Evolutionary conservation across 2,888 invertebrate genomes (phyloP), one percentile per base, ranked within the genome.

Genomic region (Nipponacmea schrenckii): DNA sequence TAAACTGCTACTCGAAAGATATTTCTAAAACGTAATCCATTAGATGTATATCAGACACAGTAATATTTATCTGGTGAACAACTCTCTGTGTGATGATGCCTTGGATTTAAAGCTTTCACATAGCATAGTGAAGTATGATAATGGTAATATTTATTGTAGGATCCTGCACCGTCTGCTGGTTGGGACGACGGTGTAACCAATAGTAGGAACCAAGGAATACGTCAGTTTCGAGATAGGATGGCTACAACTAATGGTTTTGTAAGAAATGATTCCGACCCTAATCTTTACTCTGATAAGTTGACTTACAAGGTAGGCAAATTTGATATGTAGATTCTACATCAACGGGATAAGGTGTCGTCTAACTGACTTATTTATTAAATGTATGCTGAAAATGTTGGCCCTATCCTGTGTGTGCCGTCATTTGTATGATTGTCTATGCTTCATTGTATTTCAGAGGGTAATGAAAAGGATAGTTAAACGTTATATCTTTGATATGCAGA

Each of bases 401-500:
- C 12, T 48, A 48, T 48, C 50, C 17, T 48, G 14, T n/a, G 12
- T n/a, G 12, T n/a, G 50, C 45, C 26, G 39, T 17, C 17, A n/a
- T 62, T 12, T 44, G 39, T 56, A 62, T 68, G 46, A 39, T 17
- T 68, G 68, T 68, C 20, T 62, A 48, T 48, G 17, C 17, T 48
- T 15, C 5, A 26, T 39, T 39, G 8, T 39, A 48, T 79, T 79
- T 17, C 81, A 84, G 84, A 74, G 83, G 63, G 85, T 85, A 8
- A 85, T 85, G 85, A 83, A 85, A 68, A 73, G 84, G 44, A 83
- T 85, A 31, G 83, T 85, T 0, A 85, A 85, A 62, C 74, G 85
- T 10, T 85, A 83, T 65, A 83, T 85, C 46, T 84, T 85, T 72
- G 84, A 84, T 72, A 82, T 82, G 20, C 84, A 84, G 64, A 70